These are phyloP conservation scores for Hipparchia sbordonii DNA, from an alignment of 2,888 invertebrate species.

Conservation along the genomic window DNA sequence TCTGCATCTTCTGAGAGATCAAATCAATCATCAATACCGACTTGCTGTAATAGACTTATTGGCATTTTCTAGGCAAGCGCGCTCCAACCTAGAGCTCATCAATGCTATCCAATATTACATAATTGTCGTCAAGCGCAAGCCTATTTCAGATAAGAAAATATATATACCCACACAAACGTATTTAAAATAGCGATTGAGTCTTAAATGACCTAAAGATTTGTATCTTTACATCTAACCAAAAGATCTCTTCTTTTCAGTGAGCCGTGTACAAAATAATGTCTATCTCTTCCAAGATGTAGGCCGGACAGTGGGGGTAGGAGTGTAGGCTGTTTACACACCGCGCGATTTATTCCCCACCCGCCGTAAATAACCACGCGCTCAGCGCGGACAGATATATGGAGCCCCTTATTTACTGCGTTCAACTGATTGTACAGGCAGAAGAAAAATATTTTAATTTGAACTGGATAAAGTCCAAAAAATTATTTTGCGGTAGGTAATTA, in stretches of 20 bases:
- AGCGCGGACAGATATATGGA: conserved; percentile 78
- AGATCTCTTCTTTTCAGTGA: not conserved
- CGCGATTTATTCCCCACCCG: conserved; percentile 65
- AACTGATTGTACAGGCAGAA: conserved; percentile 59
- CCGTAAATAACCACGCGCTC: conserved; percentile 68
- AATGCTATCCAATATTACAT: too few species aligned
- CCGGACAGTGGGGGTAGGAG: not conserved
- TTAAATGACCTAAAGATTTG: too few species aligned
- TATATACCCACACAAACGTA: too few species aligned
- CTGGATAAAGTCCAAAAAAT: not conserved
- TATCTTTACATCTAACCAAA: not conserved
- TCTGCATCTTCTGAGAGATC: too few species aligned
- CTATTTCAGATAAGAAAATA: too few species aligned
- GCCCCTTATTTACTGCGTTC: conserved; percentile 69
- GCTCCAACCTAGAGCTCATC: too few species aligned
- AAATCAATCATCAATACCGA: too few species aligned
- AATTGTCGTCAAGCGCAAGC: too few species aligned
- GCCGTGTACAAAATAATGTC: not conserved
- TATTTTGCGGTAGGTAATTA: too few species aligned
- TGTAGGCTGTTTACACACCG: conserved; percentile 66
- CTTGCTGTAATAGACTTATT: too few species aligned
- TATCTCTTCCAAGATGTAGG: not conserved
- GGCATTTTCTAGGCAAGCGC: too few species aligned
- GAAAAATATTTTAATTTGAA: conserved; percentile 8
- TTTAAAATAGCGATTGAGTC: too few species aligned